Base-by-base conservation (phyloP, 2,888 invertebrate species). In the Acrobasis repandana region DNA sequence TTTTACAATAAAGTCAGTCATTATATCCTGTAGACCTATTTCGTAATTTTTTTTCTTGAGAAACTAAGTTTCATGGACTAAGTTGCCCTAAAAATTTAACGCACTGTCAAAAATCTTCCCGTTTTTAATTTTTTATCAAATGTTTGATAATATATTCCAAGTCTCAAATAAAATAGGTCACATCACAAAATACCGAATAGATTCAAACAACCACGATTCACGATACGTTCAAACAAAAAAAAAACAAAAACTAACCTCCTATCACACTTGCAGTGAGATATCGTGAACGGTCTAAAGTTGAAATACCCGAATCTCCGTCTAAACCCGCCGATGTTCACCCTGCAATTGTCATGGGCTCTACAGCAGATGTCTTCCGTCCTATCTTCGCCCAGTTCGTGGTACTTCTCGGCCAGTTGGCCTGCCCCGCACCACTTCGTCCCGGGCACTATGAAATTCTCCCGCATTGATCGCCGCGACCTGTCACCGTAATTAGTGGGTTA, bases 341-440 rank as follows among this genome's bases (percentile, higher is more conserved):
- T 92, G 83, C 96, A 96, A 76, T 93, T 93, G 85, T 96, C 96
- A 84, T 96, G 96, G 56, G 93, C 90, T 67, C 96, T 90, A 88
- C 96, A 96, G 90, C 96, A 96, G 54, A 90, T 85, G 83, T 96
- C 96, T 62, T 95, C 94, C 20, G 84, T 69, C 48, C 74, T 81
- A 63, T 88, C 84, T 14, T 68, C 63, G 11, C 92, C 96, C 70
- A 96, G 86, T 65, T 95, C 94, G 67, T 91, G 92, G 84, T 94
- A 95, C 50, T 86, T 86, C 60, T 89, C 68, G 88, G 95, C 78
- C 80, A 91, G 76, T 90, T 94, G 78, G 82, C 94, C 82, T 76
- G 93, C 87, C 9, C 96, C 96, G 85, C 96, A 96, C 96, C 96
- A 96, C 75, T 95, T 94, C 14, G 95, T 95, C 60, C 95, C 95